Percentiles rank a stretch among this genome's conserved stretches.
Evolutionary conservation across 1,140 invertebrate genomes (phyloP).

Genomic region (Pristionchus pacificus): DNA sequence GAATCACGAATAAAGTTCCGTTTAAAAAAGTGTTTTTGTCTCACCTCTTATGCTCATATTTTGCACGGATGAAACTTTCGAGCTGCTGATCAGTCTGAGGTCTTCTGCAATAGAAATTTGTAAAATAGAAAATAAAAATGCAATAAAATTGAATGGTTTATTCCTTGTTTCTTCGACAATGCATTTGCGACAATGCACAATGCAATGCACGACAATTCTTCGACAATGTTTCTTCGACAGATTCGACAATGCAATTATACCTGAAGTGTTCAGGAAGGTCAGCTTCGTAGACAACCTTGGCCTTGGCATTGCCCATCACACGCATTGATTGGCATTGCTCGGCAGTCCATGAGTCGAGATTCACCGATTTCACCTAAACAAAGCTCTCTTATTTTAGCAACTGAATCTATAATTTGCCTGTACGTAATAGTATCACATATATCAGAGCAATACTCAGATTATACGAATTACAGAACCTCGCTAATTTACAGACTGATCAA

Average conservation of each 20-base stretch:
- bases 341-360: slow-evolving; percentile 94
- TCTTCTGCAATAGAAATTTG: slow-evolving; percentile 62
- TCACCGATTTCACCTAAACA: slow-evolving; percentile 81
- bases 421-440: no score
- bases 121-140: neutral
- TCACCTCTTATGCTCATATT: slow-evolving; percentile 97
- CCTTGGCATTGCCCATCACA: slow-evolving; percentile 95
- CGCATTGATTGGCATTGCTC: slow-evolving; percentile 84
- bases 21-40: neutral
- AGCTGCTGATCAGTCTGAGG: slow-evolving; percentile 80
- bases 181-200: no score
- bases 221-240: no score
- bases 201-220: no score
- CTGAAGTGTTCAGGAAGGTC: slow-evolving; percentile 86
- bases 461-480: no score
- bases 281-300: slow-evolving; percentile 76
- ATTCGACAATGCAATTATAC: neutral
- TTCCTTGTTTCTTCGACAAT: neutral
- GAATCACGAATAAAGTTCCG: neutral
- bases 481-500: no score
- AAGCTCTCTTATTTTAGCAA: neutral
- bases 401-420: no score
- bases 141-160: no score
- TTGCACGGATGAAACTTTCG: slow-evolving; percentile 89
- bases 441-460: no score